phyloP scores from a whole-genome alignment of 2,797 vertebrate species.

The Brotula barbata region DNA sequence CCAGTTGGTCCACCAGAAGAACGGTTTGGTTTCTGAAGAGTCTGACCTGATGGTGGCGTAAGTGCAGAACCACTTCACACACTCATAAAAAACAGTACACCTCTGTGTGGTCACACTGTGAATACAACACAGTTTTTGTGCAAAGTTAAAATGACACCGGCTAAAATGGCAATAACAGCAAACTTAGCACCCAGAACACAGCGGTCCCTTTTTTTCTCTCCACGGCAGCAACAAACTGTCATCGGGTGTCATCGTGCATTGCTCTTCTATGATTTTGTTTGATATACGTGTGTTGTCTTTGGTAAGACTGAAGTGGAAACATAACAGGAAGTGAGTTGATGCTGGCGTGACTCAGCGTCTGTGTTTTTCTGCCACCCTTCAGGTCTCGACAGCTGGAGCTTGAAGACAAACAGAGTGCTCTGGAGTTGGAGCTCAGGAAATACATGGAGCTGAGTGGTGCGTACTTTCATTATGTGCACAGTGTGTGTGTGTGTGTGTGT shows the following conservation, averaged over 20 bases:
- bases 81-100: background rate
- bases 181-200: conserved; percentile 21
- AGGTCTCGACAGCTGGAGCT: conserved; percentile 91
- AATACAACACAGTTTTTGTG: conserved; percentile 35
- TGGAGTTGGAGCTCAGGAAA: conserved; percentile 86
- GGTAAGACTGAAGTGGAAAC: background rate
- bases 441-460: conserved; percentile 84
- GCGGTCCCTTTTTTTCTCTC: conserved; percentile 15
- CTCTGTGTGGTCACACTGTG: conserved; percentile 2
- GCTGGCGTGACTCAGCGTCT: conserved; percentile 16
- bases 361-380: conserved; percentile 33
- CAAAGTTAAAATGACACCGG: conserved; percentile 1
- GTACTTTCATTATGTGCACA: conserved; percentile 11
- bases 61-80: conserved; percentile 58
- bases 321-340: background rate
- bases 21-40: conserved; percentile 87
- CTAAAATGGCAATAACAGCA: conserved; percentile 11
- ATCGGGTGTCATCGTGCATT: too few relatives aligned
- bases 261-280: background rate
- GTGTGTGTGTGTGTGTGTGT: conserved; percentile 3
- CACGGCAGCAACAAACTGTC: background rate
- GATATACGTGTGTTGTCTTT: background rate
- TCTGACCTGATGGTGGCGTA: conserved; percentile 95
- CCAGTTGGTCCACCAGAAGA: conserved; percentile 89
- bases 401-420: conserved; percentile 88